These are phyloP conservation scores for Pelodytes ibericus DNA, from an alignment of 2,797 vertebrate species.

Conservation along the genomic window DNA sequence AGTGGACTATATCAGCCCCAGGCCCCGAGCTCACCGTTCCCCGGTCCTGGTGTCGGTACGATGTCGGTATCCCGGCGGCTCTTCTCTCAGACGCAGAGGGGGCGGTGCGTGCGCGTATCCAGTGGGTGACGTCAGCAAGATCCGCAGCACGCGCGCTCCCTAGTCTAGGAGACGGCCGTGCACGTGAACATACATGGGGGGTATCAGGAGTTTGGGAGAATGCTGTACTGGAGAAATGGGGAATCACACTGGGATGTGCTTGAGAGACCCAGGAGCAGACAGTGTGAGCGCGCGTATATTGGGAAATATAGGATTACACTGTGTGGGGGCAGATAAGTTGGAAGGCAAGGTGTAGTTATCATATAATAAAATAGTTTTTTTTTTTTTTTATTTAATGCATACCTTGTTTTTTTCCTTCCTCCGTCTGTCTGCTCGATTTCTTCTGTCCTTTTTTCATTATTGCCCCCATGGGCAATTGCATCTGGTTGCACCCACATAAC, in stretches of 20 bases:
- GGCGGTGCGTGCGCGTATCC: slow-evolving; percentile 48
- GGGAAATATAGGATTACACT: no score
- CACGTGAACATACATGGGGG: neutral
- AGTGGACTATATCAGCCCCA: neutral
- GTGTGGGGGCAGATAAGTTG: no score
- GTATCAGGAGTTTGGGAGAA: neutral
- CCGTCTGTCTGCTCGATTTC: no score
- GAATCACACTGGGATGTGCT: no score
- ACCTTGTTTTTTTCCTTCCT: no score
- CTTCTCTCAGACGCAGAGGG: slow-evolving; percentile 50
- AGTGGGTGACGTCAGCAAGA: neutral
- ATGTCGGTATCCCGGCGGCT: slow-evolving; percentile 24
- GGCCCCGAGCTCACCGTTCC: slow-evolving; percentile 7
- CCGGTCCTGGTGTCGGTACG: slow-evolving; percentile 8
- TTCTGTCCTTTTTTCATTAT: no score
- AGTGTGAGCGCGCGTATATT: no score
- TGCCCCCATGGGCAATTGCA: no score
- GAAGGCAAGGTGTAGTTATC: no score
- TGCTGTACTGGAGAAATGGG: neutral
- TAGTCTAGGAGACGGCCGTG: neutral
- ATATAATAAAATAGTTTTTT: no score
- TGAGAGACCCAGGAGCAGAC: neutral
- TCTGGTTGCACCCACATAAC: no score
- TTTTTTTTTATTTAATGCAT: no score
- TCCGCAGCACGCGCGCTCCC: slow-evolving; percentile 47